Conservation (phyloP, 2,113 vertebrate genomes). For the Podiceps cristatus region DNA sequence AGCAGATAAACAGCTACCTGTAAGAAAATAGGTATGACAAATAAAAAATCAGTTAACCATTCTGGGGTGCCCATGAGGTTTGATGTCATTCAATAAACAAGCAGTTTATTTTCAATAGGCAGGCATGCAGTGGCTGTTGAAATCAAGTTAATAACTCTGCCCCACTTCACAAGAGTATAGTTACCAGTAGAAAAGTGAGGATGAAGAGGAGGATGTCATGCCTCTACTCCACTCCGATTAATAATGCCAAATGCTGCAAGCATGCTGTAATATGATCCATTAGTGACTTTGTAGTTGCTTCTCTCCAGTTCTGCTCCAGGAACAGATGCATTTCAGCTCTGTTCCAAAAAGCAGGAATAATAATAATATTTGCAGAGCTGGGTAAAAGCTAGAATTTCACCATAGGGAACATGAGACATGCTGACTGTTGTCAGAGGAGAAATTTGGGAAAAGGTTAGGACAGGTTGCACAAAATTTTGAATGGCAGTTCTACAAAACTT, state of each 20-base stretch:
- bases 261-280: background rate
- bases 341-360: background rate
- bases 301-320: background rate
- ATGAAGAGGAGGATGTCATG: slow-evolving; percentile 16
- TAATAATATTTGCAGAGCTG: background rate
- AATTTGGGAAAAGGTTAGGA: background rate
- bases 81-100: background rate
- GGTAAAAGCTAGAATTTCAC: background rate
- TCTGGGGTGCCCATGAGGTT: background rate
- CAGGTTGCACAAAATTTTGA: background rate
- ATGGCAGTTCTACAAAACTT: background rate
- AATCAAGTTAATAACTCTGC: background rate
- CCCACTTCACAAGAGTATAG: background rate
- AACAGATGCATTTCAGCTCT: slow-evolving; percentile 23
- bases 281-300: slow-evolving; percentile 14
- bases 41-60: background rate
- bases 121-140: background rate
- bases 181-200: slow-evolving; percentile 1
- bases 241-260: background rate
- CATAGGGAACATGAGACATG: background rate
- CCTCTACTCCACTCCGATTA: background rate
- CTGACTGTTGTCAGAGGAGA: background rate
- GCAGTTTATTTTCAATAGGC: background rate
- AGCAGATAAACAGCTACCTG: background rate
- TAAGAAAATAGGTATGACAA: background rate